Evolutionary conservation across 2,797 vertebrate genomes (phyloP).

Genomic region (Cryptoprocta ferox): DNA sequence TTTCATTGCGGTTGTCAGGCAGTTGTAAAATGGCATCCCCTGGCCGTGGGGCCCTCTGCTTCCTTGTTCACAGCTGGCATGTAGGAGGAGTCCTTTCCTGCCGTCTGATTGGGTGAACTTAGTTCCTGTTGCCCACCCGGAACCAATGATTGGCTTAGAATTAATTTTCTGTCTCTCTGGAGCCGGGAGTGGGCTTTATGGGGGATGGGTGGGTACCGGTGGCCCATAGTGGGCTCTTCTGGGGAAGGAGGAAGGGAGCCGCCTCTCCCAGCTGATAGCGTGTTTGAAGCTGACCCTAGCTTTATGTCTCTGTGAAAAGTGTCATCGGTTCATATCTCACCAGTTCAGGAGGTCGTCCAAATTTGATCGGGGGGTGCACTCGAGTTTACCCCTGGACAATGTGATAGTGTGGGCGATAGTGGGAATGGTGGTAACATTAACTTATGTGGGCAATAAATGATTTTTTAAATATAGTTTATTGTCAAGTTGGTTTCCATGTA

Average conservation of each 20-base stretch:
- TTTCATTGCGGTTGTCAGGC: background rate
- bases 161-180: background rate
- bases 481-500: too few relatives aligned
- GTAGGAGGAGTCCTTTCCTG: background rate
- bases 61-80: background rate
- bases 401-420: background rate
- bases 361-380: background rate
- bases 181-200: background rate
- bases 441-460: background rate
- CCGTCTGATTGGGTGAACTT: background rate
- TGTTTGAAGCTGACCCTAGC: conserved; percentile 14
- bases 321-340: background rate
- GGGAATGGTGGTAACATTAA: background rate
- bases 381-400: conserved; percentile 15
- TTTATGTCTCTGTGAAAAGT: conserved; percentile 14
- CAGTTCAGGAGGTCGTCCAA: background rate
- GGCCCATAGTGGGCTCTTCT: background rate
- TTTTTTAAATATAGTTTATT: too few relatives aligned
- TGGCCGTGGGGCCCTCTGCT: background rate
- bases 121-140: background rate
- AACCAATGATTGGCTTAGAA: background rate
- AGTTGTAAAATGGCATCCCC: background rate
- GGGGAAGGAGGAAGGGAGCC: background rate
- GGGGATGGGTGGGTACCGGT: background rate
- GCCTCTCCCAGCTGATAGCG: background rate